Percentiles rank a stretch among this genome's conserved stretches.
These are phyloP conservation scores for Hermaeophaga mercurialis DNA, from an alignment of 2,888 invertebrate species.

Conservation along the genomic window DNA sequence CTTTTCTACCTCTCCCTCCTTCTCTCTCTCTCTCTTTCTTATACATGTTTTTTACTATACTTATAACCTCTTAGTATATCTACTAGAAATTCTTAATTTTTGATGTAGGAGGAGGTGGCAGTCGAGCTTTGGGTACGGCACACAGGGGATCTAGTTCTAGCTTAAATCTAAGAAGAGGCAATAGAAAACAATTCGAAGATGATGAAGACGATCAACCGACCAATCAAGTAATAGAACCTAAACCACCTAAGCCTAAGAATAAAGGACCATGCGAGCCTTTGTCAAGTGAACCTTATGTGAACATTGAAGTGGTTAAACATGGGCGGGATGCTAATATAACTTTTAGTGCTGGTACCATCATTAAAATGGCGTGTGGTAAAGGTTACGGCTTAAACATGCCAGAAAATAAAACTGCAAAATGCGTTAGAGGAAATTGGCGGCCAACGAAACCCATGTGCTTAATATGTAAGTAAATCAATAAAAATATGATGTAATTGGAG, in stretches of 20 bases:
- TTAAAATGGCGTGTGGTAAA: slow-evolving; percentile 76
- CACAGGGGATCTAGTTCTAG: slow-evolving; percentile 49
- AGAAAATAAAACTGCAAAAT: slow-evolving; percentile 76
- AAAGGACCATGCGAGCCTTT: slow-evolving; percentile 73
- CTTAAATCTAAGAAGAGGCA: slow-evolving; percentile 46
- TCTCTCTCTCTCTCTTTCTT: too few species aligned
- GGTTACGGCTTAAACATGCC: slow-evolving; percentile 78
- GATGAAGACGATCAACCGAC: slow-evolving; percentile 39
- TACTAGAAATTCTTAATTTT: background rate
- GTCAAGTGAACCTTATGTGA: slow-evolving; percentile 68
- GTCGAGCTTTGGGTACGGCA: slow-evolving; percentile 49
- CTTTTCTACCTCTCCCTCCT: too few species aligned
- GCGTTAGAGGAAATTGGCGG: slow-evolving; percentile 84
- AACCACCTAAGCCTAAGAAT: slow-evolving; percentile 46
- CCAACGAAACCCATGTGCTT: slow-evolving; percentile 80
- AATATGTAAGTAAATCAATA: slow-evolving; percentile 72
- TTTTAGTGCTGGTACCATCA: slow-evolving; percentile 77
- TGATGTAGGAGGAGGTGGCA: slow-evolving; percentile 45
- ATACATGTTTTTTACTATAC: background rate
- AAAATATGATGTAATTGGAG: too few species aligned
- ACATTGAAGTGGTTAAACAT: slow-evolving; percentile 72
- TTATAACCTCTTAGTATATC: too few species aligned
- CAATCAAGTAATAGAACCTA: slow-evolving; percentile 37
- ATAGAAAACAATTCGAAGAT: slow-evolving; percentile 42
- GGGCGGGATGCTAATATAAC: slow-evolving; percentile 74